These are phyloP conservation scores for Drepanosiphum platanoidis DNA, from an alignment of 2,888 invertebrate species.

Conservation along the genomic window DNA sequence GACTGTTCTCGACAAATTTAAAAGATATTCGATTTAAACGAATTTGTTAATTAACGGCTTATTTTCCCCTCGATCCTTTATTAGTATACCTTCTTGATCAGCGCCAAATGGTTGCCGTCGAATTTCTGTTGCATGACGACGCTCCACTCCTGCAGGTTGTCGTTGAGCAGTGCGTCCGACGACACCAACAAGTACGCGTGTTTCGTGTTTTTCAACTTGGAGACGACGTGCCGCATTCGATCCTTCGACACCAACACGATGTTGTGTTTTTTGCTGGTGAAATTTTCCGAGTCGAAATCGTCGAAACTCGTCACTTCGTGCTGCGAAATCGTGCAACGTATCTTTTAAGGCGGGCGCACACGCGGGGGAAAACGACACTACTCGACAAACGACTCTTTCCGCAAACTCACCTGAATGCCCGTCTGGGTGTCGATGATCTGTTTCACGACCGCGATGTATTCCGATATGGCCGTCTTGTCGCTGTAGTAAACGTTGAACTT, in stretches of 20 bases:
- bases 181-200: background rate
- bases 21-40: background rate
- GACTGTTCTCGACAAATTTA: background rate
- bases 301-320: background rate
- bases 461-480: background rate
- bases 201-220: constrained; percentile 7
- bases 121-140: constrained; percentile 52
- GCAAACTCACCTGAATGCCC: constrained; percentile 28
- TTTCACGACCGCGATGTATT: background rate
- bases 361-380: no score
- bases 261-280: constrained; percentile 1
- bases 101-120: constrained; percentile 3
- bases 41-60: background rate
- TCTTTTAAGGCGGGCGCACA: no score
- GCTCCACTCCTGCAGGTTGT: constrained; percentile 34
- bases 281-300: background rate
- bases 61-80: no score
- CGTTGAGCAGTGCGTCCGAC: background rate
- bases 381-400: background rate
- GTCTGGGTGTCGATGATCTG: constrained; percentile 12
- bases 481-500: constrained; percentile 9
- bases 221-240: background rate
- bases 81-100: constrained; percentile 55
- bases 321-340: no score
- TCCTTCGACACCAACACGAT: constrained; percentile 2